Conservation (phyloP, 2,888 invertebrate species). For the Cephus sareptanus region DNA sequence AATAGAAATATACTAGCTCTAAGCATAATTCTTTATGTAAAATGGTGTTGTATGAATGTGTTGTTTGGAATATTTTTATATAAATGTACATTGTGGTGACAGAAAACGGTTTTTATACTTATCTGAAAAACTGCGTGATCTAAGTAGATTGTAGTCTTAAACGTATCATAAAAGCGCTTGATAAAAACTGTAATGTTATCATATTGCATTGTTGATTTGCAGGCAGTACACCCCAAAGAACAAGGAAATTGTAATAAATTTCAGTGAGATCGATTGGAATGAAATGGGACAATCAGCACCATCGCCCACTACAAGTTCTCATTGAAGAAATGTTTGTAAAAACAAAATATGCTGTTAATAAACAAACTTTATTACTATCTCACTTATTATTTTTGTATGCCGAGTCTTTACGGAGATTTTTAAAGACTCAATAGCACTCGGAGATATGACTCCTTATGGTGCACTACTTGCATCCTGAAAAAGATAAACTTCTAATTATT, state of each 20-base stretch:
- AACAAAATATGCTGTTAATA: conserved; percentile 12
- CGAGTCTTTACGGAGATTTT: conserved; percentile 10
- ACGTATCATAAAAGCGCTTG: no score
- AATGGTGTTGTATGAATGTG: no score
- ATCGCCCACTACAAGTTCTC: conserved; percentile 62
- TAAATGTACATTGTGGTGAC: no score
- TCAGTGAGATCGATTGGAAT: conserved; percentile 73
- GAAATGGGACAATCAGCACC: conserved; percentile 66
- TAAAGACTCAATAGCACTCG: background rate
- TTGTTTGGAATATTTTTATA: no score
- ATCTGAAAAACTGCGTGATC: no score
- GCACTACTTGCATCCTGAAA: conserved; percentile 14
- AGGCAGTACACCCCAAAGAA: conserved; percentile 75
- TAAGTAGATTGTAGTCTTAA: no score
- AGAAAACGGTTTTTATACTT: no score
- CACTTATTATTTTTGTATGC: background rate
- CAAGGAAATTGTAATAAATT: conserved; percentile 76
- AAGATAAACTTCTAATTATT: conserved; percentile 29
- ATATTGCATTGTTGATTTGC: conserved; percentile 48
- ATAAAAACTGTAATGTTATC: background rate
- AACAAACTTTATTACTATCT: conserved; percentile 16
- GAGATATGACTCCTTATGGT: background rate
- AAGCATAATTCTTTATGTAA: no score
- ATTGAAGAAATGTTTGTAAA: conserved; percentile 5
- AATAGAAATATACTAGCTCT: no score